Base-by-base conservation (phyloP, 2,888 invertebrate species). In the Drosophila anomalipes region DNA sequence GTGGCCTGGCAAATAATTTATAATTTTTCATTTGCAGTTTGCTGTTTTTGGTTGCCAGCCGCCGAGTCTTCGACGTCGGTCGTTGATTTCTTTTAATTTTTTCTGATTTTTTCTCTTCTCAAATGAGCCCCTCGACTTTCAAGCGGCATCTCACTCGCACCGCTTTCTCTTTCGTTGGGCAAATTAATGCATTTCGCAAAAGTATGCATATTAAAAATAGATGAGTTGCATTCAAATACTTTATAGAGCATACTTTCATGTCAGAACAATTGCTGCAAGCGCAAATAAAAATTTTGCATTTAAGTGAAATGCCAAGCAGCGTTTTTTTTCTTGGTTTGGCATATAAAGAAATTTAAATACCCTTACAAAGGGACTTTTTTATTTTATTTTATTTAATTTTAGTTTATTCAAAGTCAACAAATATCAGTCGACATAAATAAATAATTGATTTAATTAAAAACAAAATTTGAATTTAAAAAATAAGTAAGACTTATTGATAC, bases 1-100 rank as follows among this genome's bases (percentile, higher is more conserved):
- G 82, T 70, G 68, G 80, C 71, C 75, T 62, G 87, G 78, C 81
- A 81, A 85, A 87, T 87, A 71, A 89, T 87, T 82, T 89, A 75
- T 74, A 14, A 35, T 35, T 35, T 35, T 35, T 35, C 35, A 35
- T 35, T 70, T 67, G 28, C 52, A 80, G 75, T 83, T 83, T 69
- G n/a, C 30, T 58, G 44, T 66, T 64, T 58, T 65, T 61, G 52
- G 51, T 51, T 51, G 51, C 51, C 51, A 51, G 19, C 47, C 47
- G 47, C 47, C 28, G 19, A 19, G 65, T 67, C 52, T 73, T 77
- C 70, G 85, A 77, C 84, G 69, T 57, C 74, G 67, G 19, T 52
- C 82, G 74, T 72, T 67, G 60, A 73, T 60, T 47, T 47, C 47
- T 26, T 47, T 26, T 26, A 2, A 47, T 26, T 47, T 47, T 16